Conservation (phyloP, 2,888 invertebrate genomes). For the Synergus umbraculus region DNA sequence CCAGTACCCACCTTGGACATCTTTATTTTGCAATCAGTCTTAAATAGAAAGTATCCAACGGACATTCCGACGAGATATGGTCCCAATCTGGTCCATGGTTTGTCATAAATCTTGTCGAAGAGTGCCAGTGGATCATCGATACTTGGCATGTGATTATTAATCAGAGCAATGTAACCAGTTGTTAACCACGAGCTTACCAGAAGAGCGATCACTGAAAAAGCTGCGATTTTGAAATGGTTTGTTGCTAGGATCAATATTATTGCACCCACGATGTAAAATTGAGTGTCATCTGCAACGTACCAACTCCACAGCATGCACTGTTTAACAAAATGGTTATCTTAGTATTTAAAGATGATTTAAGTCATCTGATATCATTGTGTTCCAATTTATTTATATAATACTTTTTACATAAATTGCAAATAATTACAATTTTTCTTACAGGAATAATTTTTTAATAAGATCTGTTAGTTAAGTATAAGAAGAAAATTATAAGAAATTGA, state of each 20-base stretch:
- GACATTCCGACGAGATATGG: constrained; percentile 92
- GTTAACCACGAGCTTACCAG: constrained; percentile 88
- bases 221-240: constrained; percentile 88
- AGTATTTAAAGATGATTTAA: neutral
- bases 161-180: constrained; percentile 88
- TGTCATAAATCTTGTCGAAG: constrained; percentile 93
- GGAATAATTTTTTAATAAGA: too few species aligned
- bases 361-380: too few species aligned
- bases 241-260: constrained; percentile 89
- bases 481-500: too few species aligned
- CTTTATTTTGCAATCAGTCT: constrained; percentile 87
- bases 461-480: too few species aligned
- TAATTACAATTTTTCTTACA: too few species aligned
- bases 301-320: constrained; percentile 96
- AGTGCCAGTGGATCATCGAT: constrained; percentile 90
- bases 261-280: constrained; percentile 90
- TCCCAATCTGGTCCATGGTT: constrained; percentile 91
- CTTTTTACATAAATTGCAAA: too few species aligned
- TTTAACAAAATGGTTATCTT: constrained; percentile 60
- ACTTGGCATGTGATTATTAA: constrained; percentile 87
- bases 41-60: constrained; percentile 90
- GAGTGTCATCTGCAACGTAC: constrained; percentile 92
- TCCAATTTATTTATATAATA: too few species aligned
- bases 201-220: constrained; percentile 82
- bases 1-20: constrained; percentile 82